Percentiles rank a stretch among this genome's conserved stretches.
phyloP scores from a whole-genome alignment of 2,113 vertebrate species.

The Tragulus kanchil region DNA sequence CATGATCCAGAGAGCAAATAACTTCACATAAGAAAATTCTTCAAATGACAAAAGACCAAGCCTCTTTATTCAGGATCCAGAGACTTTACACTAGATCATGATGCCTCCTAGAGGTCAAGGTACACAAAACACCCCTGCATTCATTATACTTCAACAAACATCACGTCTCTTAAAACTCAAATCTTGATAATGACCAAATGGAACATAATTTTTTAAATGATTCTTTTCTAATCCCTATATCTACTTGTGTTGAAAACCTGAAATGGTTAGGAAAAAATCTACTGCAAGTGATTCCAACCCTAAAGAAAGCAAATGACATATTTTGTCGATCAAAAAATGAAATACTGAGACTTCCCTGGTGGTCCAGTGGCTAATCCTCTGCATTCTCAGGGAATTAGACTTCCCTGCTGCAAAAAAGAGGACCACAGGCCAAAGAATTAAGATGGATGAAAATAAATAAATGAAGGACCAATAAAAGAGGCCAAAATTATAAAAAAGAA shows the following conservation, averaged over 20 bases:
- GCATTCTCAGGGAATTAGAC: background rate
- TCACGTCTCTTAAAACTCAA: background rate
- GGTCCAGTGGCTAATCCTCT: background rate
- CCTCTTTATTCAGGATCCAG: background rate
- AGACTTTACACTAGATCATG: constrained; percentile 47
- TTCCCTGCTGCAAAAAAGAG: too few relatives aligned
- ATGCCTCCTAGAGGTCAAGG: constrained; percentile 69
- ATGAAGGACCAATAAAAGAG: too few relatives aligned
- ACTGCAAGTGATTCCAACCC: background rate
- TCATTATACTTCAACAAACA: background rate
- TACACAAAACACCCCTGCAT: background rate
- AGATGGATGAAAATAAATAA: too few relatives aligned
- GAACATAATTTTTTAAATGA: background rate
- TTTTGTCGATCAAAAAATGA: background rate
- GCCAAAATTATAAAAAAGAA: too few relatives aligned
- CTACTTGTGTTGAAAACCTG: background rate
- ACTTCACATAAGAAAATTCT: background rate
- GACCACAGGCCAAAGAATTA: too few relatives aligned
- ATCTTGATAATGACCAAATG: background rate
- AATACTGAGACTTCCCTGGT: background rate
- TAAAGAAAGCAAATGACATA: background rate
- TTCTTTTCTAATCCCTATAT: background rate
- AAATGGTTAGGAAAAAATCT: background rate
- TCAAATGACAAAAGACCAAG: background rate
- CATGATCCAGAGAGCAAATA: constrained; percentile 7